These are phyloP conservation scores for Toxotes jaculatrix DNA, from an alignment of 2,113 vertebrate genomes.

Conservation along the genomic window DNA sequence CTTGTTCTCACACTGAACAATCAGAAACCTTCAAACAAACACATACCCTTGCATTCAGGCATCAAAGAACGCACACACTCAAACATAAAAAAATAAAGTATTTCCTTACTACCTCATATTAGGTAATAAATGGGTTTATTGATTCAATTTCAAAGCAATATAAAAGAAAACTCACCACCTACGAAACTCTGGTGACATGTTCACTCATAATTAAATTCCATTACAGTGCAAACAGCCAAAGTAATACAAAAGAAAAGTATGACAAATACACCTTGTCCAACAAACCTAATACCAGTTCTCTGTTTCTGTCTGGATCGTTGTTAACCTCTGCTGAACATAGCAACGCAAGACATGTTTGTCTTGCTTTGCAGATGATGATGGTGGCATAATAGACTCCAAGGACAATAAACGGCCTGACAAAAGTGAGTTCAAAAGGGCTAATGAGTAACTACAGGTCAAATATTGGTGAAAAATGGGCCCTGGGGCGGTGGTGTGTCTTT, in stretches of 20 bases:
- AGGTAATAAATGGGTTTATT: conserved; percentile 33
- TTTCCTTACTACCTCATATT: conserved; percentile 3
- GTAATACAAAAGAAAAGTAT: conserved; percentile 50
- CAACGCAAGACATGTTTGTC: conserved; percentile 64
- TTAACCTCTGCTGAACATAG: conserved; percentile 49
- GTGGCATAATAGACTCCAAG: conserved; percentile 65
- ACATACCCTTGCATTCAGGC: too few relatives aligned
- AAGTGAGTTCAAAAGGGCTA: conserved; percentile 66
- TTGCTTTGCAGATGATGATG: conserved; percentile 64
- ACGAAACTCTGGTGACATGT: conserved; percentile 28
- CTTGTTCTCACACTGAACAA: neutral
- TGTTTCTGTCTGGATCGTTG: conserved; percentile 12
- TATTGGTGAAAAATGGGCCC: conserved; percentile 55
- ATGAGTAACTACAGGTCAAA: conserved; percentile 79
- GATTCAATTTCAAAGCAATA: conserved; percentile 35
- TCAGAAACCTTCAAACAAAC: neutral
- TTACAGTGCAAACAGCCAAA: conserved; percentile 38
- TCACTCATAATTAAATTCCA: conserved; percentile 44
- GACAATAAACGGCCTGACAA: conserved; percentile 69
- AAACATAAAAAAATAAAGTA: neutral
- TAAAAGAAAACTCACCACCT: conserved; percentile 26
- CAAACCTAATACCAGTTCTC: conserved; percentile 26
- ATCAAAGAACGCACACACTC: neutral
- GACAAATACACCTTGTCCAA: conserved; percentile 48
- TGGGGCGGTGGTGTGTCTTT: neutral